phyloP scores from a whole-genome alignment of 2,888 invertebrate genomes.

The Nephrocerus scutellatus region DNA sequence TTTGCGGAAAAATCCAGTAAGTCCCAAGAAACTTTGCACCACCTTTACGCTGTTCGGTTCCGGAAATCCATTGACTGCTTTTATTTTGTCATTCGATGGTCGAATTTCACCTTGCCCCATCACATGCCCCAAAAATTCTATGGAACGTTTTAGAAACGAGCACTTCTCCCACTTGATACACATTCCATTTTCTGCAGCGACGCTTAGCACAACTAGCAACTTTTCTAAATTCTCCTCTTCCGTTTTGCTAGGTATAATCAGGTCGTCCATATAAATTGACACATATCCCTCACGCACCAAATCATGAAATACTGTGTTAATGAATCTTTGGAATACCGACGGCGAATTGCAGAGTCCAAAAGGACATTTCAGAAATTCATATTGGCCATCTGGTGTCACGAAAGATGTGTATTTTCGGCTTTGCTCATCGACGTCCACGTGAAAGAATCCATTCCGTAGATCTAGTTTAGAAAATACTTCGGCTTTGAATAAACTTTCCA shows the following conservation, averaged over 20 bases:
- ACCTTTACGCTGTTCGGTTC: slow-evolving; percentile 12
- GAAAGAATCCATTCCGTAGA: slow-evolving; percentile 3
- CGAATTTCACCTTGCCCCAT: background rate
- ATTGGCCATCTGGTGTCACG: slow-evolving; percentile 1
- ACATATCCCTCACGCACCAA: background rate
- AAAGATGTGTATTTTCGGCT: slow-evolving; percentile 4
- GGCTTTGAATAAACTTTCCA: slow-evolving; percentile 4
- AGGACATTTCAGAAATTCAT: background rate
- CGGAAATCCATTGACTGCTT: slow-evolving; percentile 29
- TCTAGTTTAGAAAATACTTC: slow-evolving; percentile 5
- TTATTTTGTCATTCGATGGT: slow-evolving; percentile 25
- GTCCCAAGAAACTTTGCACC: slow-evolving; percentile 17
- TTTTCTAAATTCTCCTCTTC: background rate
- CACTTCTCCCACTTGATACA: background rate
- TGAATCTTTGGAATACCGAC: background rate
- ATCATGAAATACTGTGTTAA: slow-evolving; percentile 1
- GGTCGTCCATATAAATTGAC: slow-evolving; percentile 3
- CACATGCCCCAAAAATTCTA: slow-evolving; percentile 5
- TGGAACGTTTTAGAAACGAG: background rate
- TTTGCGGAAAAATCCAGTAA: slow-evolving; percentile 21
- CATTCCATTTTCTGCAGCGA: slow-evolving; percentile 1
- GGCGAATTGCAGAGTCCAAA: slow-evolving; percentile 3
- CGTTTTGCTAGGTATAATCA: slow-evolving; percentile 3
- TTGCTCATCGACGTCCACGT: background rate
- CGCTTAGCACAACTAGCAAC: background rate